A percentile compares a stretch with the other conserved stretches of the same genome.
Evolutionary conservation across 2,113 vertebrate species (phyloP).

Genomic region (Leptosomus discolor): DNA sequence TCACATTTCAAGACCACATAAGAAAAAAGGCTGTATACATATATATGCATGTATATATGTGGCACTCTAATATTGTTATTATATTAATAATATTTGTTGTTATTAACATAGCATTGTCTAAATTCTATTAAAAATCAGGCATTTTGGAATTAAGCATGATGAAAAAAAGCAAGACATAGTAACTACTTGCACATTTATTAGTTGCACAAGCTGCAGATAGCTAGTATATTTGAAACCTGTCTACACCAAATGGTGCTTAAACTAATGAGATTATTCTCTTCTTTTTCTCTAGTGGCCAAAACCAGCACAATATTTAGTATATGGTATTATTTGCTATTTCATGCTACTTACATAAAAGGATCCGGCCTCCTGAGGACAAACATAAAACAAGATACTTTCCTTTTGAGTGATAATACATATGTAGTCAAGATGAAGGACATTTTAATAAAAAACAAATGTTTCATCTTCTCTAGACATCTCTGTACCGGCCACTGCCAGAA

Average conservation of each 20-base stretch:
- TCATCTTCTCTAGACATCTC: not conserved
- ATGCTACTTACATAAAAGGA: not conserved
- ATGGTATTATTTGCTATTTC: not conserved
- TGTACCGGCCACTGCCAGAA: not conserved
- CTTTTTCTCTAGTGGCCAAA: not conserved
- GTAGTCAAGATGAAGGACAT: not conserved
- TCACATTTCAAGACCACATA: not conserved
- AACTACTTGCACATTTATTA: not conserved
- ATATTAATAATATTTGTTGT: not conserved
- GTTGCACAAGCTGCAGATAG: not conserved
- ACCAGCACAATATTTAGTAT: not conserved
- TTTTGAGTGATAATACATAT: not conserved
- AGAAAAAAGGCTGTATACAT: not conserved
- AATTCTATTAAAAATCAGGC: not conserved
- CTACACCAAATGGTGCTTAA: not conserved
- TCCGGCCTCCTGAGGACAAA: not conserved
- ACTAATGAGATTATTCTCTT: not conserved
- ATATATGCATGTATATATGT: no score
- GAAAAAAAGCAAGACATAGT: not conserved
- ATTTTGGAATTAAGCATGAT: not conserved
- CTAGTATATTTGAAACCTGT: not conserved
- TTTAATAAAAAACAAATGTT: not conserved
- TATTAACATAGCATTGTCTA: not conserved
- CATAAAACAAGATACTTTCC: not conserved
- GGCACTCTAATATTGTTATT: not conserved